Evolutionary conservation across 2,888 invertebrate species (phyloP).

Genomic region (Julus scanicus): DNA sequence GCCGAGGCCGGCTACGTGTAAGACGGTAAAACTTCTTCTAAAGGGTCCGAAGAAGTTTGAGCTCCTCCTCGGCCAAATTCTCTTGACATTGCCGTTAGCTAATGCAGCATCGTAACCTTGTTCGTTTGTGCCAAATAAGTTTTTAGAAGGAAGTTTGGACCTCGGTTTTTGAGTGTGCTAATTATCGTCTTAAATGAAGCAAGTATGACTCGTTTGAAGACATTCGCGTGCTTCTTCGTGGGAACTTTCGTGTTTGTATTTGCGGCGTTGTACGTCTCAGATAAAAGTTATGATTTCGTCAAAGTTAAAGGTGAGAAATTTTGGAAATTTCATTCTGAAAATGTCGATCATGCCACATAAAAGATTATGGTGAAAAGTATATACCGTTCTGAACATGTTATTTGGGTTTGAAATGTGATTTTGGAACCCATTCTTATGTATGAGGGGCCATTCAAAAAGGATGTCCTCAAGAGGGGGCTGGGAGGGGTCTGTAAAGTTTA

Average conservation of each 20-base stretch:
- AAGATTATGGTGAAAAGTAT: no score
- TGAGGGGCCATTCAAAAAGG: no score
- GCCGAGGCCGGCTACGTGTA: background rate
- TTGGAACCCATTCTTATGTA: no score
- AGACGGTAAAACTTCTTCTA: background rate
- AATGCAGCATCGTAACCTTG: background rate
- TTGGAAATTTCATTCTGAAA: background rate
- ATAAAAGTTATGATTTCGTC: background rate
- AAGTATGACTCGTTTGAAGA: background rate
- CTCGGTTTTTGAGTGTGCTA: background rate
- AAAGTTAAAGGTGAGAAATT: conserved; percentile 17
- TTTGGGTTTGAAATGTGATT: no score
- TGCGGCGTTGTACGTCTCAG: background rate
- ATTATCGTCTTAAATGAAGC: background rate
- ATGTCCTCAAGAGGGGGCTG: no score
- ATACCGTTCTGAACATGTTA: no score
- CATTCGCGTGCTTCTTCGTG: background rate
- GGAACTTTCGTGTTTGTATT: background rate
- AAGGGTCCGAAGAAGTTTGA: background rate
- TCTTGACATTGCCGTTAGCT: conserved; percentile 6
- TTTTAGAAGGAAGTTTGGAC: background rate
- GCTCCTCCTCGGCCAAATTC: background rate
- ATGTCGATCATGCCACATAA: no score
- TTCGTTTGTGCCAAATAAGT: background rate
- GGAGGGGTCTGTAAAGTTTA: no score